These are phyloP conservation scores for Euplagia quadripunctaria DNA, from an alignment of 2,888 invertebrate genomes.

Conservation along the genomic window DNA sequence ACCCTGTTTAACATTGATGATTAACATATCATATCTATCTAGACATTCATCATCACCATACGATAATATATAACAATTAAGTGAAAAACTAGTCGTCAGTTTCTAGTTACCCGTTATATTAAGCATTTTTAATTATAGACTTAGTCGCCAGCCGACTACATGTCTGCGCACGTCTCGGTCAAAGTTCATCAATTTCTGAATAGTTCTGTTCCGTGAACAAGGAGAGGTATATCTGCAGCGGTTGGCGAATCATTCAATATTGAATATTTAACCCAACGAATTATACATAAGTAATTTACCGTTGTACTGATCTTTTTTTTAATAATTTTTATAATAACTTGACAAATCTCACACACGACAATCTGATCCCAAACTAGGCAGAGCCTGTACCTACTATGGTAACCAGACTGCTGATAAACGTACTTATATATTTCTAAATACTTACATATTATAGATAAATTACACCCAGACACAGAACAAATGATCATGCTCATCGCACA, in stretches of 20 bases:
- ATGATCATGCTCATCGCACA: too few relatives aligned
- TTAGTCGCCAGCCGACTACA: not conserved
- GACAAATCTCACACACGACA: too few relatives aligned
- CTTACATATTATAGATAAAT: too few relatives aligned
- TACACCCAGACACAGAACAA: too few relatives aligned
- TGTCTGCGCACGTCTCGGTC: not conserved
- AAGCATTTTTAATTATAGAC: not conserved
- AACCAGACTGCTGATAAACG: too few relatives aligned
- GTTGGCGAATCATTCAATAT: not conserved
- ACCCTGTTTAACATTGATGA: too few relatives aligned
- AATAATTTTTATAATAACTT: too few relatives aligned
- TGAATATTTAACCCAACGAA: constrained; percentile 14
- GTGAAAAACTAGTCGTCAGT: constrained; percentile 37
- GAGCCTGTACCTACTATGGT: too few relatives aligned
- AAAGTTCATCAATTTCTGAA: not conserved
- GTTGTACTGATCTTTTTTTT: not conserved
- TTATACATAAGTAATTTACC: not conserved
- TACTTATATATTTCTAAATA: too few relatives aligned
- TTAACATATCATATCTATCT: not conserved
- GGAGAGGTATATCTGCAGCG: not conserved
- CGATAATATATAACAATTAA: not conserved
- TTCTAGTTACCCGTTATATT: constrained; percentile 35
- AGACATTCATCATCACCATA: not conserved
- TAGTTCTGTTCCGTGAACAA: not conserved
- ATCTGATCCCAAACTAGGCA: too few relatives aligned